phyloP scores from a whole-genome alignment of 2,888 invertebrate species.

The Magallana nippona region DNA sequence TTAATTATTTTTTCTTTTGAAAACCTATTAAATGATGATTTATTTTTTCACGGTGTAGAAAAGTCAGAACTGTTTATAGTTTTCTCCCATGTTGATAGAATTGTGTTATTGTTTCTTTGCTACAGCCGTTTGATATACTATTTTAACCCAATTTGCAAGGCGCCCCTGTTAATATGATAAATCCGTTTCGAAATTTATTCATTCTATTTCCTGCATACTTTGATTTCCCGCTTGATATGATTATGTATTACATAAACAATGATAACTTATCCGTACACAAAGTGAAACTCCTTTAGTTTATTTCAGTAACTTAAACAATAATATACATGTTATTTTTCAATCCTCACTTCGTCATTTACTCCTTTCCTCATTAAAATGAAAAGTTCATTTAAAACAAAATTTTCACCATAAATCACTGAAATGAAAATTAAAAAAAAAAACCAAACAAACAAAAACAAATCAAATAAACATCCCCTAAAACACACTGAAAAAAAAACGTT shows the following conservation, averaged over 20 bases:
- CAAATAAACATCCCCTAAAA: too few relatives aligned
- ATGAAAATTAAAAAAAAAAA: too few relatives aligned
- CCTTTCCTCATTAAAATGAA: too few relatives aligned
- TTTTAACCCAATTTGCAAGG: background rate
- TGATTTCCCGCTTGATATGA: background rate
- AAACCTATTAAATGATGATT: background rate
- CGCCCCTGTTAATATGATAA: background rate
- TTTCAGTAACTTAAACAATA: too few relatives aligned
- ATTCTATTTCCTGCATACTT: background rate
- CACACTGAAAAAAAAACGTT: background rate
- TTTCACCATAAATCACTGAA: too few relatives aligned
- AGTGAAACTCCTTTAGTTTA: too few relatives aligned
- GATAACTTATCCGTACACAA: background rate
- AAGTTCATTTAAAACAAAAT: too few relatives aligned
- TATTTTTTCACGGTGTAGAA: background rate
- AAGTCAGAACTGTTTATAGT: background rate
- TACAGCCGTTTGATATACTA: background rate
- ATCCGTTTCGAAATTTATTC: background rate
- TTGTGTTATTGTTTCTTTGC: background rate
- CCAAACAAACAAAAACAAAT: too few relatives aligned
- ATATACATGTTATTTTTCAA: too few relatives aligned
- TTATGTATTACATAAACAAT: background rate
- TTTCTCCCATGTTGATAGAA: background rate
- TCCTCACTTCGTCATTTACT: too few relatives aligned
- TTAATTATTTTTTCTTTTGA: background rate